A percentile compares a stretch with the other conserved stretches of the same genome.
Evolutionary conservation across 2,888 invertebrate species (phyloP).

Genomic region (Eupeodes latifasciatus): DNA sequence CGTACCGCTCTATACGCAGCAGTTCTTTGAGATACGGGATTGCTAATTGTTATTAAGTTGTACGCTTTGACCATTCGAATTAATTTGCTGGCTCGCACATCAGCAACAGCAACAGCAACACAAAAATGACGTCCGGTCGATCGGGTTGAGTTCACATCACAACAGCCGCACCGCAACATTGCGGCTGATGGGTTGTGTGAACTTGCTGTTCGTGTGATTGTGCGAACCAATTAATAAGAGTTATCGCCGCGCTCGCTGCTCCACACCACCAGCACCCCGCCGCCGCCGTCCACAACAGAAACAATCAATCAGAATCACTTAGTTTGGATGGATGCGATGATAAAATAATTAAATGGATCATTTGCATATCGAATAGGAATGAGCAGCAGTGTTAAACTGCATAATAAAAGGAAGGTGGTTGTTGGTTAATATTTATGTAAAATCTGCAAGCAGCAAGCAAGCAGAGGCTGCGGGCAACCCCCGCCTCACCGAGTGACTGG

Average conservation of each 20-base stretch:
- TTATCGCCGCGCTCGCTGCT: conserved; percentile 29
- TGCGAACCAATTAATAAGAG: conserved; percentile 70
- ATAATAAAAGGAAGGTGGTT: background rate
- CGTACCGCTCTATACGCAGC: no score
- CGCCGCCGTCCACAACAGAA: background rate
- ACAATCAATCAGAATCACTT: conserved; percentile 70
- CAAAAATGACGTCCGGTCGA: conserved; percentile 55
- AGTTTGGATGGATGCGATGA: conserved; percentile 62
- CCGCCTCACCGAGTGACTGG: background rate
- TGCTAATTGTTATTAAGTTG: conserved; percentile 75
- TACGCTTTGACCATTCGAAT: conserved; percentile 75
- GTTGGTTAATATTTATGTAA: background rate
- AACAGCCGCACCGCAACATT: background rate
- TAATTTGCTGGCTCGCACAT: conserved; percentile 60
- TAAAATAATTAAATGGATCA: conserved; percentile 65
- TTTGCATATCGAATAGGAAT: conserved; percentile 56
- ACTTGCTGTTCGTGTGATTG: conserved; percentile 55
- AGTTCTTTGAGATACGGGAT: conserved; percentile 50
- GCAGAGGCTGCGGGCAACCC: no score
- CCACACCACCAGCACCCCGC: no score
- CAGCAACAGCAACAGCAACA: background rate
- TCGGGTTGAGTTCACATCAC: conserved; percentile 47
- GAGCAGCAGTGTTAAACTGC: conserved; percentile 10
- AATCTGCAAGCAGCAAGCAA: no score
- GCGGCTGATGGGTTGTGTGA: conserved; percentile 43